Conservation (phyloP, 2,113 vertebrate species). For the Nothobranchius furzeri region DNA sequence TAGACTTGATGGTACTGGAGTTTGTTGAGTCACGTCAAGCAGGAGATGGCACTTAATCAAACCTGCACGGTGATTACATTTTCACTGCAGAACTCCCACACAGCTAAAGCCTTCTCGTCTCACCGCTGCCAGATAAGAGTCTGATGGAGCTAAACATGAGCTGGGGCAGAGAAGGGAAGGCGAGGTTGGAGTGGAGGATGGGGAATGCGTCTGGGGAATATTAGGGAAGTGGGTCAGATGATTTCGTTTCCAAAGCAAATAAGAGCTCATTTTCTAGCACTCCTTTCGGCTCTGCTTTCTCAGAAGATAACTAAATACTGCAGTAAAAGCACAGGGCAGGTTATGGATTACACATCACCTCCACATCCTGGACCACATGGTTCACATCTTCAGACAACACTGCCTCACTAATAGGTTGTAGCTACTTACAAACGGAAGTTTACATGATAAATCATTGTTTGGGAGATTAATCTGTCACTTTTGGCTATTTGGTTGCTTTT, state of each 20-base stretch:
- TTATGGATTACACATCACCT: conserved; percentile 7
- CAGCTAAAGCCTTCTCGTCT: conserved; percentile 35
- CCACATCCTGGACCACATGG: neutral
- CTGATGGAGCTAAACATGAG: conserved; percentile 42
- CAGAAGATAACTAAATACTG: conserved; percentile 42
- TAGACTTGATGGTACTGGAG: conserved; percentile 22
- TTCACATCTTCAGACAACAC: neutral
- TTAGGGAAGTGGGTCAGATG: conserved; percentile 72
- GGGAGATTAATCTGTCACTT: conserved; percentile 1
- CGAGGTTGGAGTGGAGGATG: conserved; percentile 22
- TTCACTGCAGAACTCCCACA: conserved; percentile 50
- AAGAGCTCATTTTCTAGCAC: conserved; percentile 55
- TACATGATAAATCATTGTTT: neutral
- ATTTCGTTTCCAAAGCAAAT: conserved; percentile 72
- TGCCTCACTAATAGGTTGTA: neutral
- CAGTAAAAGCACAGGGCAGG: conserved; percentile 30
- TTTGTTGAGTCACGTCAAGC: conserved; percentile 32
- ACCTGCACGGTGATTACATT: conserved; percentile 41
- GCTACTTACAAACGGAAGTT: too few species aligned
- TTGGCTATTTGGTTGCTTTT: conserved; percentile 4
- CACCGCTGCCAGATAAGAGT: conserved; percentile 43
- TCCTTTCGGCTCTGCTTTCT: conserved; percentile 26
- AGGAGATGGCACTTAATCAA: conserved; percentile 32
- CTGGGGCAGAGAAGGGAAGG: conserved; percentile 30
- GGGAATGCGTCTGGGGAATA: conserved; percentile 48